Conservation (phyloP, 2,113 vertebrate species). For the Myrmecobius fasciatus region DNA sequence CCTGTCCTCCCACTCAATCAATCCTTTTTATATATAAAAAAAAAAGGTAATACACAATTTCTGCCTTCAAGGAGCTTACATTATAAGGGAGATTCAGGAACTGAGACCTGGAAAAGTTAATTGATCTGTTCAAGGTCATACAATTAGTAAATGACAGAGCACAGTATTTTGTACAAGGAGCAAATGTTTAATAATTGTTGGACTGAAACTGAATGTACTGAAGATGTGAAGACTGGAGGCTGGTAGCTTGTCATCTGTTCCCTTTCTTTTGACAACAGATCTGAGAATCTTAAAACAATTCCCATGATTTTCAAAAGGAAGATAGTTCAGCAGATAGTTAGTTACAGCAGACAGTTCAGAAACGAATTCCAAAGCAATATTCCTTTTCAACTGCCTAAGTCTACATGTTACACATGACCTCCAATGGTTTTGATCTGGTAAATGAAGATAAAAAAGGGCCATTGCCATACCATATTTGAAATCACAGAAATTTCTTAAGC, state of each 20-base stretch:
- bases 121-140: background rate
- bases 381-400: background rate
- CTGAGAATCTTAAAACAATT: background rate
- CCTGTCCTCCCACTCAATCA: background rate
- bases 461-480: background rate
- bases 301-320: background rate
- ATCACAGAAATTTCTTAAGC: background rate
- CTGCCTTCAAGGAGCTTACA: background rate
- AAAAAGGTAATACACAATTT: background rate
- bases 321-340: background rate
- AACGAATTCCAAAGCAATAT: background rate
- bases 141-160: background rate
- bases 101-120: background rate
- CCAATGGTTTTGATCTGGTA: slow-evolving; percentile 36
- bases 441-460: slow-evolving; percentile 33
- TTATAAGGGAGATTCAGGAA: background rate
- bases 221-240: background rate
- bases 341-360: too few species aligned
- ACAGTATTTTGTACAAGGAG: background rate
- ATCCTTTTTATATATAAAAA: background rate
- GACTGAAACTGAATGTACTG: background rate
- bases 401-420: slow-evolving; percentile 9
- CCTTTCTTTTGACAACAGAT: background rate
- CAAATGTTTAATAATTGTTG: background rate
- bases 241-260: background rate